Evolutionary conservation across 1,140 invertebrate species (phyloP).

Genomic region (Nasonia vitripennis): DNA sequence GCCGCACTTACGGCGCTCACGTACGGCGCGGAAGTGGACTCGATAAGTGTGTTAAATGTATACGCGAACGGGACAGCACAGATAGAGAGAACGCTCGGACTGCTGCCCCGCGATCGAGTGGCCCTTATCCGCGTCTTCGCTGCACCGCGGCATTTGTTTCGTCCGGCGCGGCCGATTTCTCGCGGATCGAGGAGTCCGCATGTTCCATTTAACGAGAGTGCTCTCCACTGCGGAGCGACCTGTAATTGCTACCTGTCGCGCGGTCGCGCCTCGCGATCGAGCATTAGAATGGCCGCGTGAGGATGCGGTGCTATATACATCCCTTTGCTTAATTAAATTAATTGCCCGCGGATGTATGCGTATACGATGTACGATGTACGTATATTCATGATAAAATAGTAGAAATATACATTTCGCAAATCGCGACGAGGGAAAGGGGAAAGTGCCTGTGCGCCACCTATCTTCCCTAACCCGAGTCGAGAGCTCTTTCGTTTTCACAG

Average conservation of each 20-base stretch:
- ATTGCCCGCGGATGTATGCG: background rate
- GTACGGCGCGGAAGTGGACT: background rate
- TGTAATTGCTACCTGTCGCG: slow-evolving; percentile 8
- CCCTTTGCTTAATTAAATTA: background rate
- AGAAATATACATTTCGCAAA: no score
- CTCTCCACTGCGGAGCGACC: background rate
- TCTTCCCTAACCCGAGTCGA: no score
- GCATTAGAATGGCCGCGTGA: background rate
- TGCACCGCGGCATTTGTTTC: background rate
- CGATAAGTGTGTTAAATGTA: slow-evolving; percentile 4
- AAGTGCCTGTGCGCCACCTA: no score
- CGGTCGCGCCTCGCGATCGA: background rate
- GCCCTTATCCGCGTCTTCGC: background rate
- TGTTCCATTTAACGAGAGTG: slow-evolving; percentile 19
- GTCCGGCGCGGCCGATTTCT: no score
- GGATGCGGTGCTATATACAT: no score
- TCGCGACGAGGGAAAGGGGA: no score
- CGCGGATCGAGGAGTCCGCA: slow-evolving; percentile 4
- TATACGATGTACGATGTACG: no score
- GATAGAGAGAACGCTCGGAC: background rate
- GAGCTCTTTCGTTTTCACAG: no score
- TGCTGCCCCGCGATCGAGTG: no score
- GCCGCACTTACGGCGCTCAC: no score
- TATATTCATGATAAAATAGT: no score
- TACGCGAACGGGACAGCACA: background rate